phyloP scores from a whole-genome alignment of 2,113 vertebrate species.

The Trematocara unimaculatum region DNA sequence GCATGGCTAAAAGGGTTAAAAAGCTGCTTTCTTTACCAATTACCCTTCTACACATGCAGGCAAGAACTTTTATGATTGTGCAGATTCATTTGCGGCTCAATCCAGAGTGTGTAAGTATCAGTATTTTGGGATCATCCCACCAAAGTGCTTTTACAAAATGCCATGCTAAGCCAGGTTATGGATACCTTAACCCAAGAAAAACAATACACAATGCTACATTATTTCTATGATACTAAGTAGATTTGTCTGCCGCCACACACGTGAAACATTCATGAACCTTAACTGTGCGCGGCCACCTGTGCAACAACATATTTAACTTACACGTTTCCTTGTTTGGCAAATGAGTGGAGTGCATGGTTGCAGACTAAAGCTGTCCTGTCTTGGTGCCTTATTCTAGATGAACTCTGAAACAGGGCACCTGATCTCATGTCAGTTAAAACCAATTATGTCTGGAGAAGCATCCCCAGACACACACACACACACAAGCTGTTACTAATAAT shows the following conservation, averaged over 20 bases:
- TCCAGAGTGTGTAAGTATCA: not conserved
- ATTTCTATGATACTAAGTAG: not conserved
- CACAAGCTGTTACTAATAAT: not conserved
- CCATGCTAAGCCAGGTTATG: not conserved
- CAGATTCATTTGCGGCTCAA: not conserved
- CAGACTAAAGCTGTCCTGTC: slow-evolving; percentile 11
- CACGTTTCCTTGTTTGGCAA: not conserved
- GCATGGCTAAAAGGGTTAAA: not conserved
- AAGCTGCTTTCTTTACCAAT: not conserved
- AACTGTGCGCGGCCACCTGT: not conserved
- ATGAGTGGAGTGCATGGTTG: not conserved
- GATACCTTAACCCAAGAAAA: not conserved
- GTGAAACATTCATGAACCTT: not conserved
- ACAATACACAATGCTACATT: not conserved
- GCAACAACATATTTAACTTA: not conserved
- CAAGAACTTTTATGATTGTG: not conserved
- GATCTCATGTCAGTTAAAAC: slow-evolving; percentile 57
- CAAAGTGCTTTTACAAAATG: not conserved
- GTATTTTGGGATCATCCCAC: not conserved
- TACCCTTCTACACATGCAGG: not conserved
- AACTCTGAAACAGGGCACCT: slow-evolving; percentile 34
- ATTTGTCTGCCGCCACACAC: not conserved
- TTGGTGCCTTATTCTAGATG: slow-evolving; percentile 4
- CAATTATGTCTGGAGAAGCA: slow-evolving; percentile 7
- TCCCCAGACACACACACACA: not conserved